These are phyloP conservation scores for Neodiprion lecontei DNA, from an alignment of 1,140 invertebrate genomes.

Conservation along the genomic window DNA sequence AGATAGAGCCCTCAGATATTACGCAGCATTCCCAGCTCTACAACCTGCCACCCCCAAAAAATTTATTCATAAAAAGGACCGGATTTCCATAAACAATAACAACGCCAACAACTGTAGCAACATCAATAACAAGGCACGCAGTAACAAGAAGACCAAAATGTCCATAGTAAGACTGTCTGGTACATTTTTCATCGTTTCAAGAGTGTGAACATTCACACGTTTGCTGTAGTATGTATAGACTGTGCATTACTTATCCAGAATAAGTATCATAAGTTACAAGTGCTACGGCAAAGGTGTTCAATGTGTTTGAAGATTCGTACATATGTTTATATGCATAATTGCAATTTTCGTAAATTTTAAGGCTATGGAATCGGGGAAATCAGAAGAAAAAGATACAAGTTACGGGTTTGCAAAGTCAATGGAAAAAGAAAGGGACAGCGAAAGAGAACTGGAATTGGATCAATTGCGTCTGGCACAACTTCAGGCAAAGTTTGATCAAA, in stretches of 20 bases:
- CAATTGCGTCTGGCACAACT: conserved; percentile 67
- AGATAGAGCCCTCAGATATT: conserved; percentile 56
- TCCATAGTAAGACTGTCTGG: conserved; percentile 41
- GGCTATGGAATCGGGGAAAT: conserved; percentile 38
- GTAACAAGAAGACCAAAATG: conserved; percentile 52
- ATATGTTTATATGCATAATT: too few relatives aligned
- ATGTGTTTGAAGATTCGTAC: too few relatives aligned
- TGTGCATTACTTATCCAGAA: too few relatives aligned
- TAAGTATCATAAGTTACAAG: background rate
- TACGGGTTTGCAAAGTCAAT: conserved; percentile 56
- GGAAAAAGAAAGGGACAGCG: conserved; percentile 54
- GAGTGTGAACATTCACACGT: too few relatives aligned
- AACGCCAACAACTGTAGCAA: conserved; percentile 32
- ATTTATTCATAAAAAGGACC: conserved; percentile 43
- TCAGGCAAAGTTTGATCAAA: conserved; percentile 71
- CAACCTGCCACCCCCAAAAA: conserved; percentile 53
- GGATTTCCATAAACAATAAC: conserved; percentile 42
- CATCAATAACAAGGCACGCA: conserved; percentile 40
- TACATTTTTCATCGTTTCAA: conserved; percentile 6
- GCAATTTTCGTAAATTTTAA: conserved; percentile 17
- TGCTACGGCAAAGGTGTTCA: too few relatives aligned
- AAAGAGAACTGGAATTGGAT: conserved; percentile 56
- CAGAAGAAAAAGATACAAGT: conserved; percentile 45
- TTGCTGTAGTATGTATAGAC: too few relatives aligned
- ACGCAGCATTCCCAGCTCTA: conserved; percentile 58